Conservation (phyloP, 2,113 vertebrate genomes). For the Capreolus pygargus region DNA sequence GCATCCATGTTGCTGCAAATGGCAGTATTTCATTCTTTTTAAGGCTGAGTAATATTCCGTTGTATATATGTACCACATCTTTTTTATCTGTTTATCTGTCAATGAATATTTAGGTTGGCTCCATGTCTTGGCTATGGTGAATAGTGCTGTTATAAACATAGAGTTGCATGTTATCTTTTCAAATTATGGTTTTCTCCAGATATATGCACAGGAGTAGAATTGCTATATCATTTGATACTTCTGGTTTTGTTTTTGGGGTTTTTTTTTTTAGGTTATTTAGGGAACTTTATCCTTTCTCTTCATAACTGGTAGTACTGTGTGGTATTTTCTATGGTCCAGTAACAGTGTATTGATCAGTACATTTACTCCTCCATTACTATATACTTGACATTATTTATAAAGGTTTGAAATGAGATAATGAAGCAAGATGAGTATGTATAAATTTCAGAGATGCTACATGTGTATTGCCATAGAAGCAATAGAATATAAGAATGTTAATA, state of each 20-base stretch:
- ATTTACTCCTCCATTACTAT: not conserved
- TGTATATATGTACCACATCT: not conserved
- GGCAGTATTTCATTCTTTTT: not conserved
- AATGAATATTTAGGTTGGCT: not conserved
- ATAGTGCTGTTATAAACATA: not conserved
- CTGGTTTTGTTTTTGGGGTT: not conserved
- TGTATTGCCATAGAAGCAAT: not conserved
- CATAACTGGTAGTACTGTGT: not conserved
- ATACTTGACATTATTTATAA: not conserved
- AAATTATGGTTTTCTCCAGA: not conserved
- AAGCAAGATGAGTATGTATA: not conserved
- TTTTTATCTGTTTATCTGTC: not conserved
- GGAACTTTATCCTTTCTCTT: not conserved
- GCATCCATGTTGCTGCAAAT: not conserved
- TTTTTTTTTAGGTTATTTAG: not conserved
- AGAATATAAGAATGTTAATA: not conserved
- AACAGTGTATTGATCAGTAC: not conserved
- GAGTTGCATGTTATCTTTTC: not conserved
- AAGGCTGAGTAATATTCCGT: not conserved
- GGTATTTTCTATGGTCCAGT: not conserved
- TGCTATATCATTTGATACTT: not conserved
- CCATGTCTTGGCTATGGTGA: not conserved
- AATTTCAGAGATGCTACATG: not conserved
- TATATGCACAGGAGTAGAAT: not conserved
- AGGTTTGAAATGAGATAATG: not conserved